Evolutionary conservation across 2,113 vertebrate genomes (phyloP), one percentile per base, ranked within the genome.

Genomic region (Smithornis capensis): DNA sequence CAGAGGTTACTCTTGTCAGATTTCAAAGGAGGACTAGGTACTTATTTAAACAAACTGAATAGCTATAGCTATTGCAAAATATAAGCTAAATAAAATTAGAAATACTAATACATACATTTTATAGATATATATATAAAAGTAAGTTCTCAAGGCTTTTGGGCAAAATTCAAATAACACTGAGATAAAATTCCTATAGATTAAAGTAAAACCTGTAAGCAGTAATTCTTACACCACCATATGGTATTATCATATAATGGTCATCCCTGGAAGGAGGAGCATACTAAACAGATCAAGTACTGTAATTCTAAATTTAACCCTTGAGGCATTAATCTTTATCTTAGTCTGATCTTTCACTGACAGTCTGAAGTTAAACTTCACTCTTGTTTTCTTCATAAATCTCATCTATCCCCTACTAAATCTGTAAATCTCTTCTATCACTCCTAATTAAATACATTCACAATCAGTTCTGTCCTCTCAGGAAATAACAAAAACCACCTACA

Each of bases 251-350:
- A 7, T 55, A 90, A 87, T 55, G 70, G 78, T 31, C 87, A 90
- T 38, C 50, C 59, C 49, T 67, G 63, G 42, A 95, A 91, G 71
- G 29, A 94, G 57, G 33, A 73, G 55, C 4, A 14, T 11, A 74
- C 28, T 87, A 74, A 91, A 67, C 78, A 87, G 87, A 94, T 83
- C 70, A 95, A 92, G 45, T 33, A 79, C 53, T 74, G 29, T 50
- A 76, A 67, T 40, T 80, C 67, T 80, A 70, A 80, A 76, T 56
- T 73, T 91, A 92, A 76, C 35, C 35, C 59, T 44, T 67, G 33
- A 3, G 27, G 27, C 23, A 79, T 33, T 91, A 71, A 24, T 74
- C 52, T 59, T 82, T 52, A 81, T 55, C 60, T 85, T 74, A 64
- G 45, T 60, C 45, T 31, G 14, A 27, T 74, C 40, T 62, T 78